Base-by-base conservation (phyloP, 2,797 vertebrate genomes). In the Myotis vivesi region DNA sequence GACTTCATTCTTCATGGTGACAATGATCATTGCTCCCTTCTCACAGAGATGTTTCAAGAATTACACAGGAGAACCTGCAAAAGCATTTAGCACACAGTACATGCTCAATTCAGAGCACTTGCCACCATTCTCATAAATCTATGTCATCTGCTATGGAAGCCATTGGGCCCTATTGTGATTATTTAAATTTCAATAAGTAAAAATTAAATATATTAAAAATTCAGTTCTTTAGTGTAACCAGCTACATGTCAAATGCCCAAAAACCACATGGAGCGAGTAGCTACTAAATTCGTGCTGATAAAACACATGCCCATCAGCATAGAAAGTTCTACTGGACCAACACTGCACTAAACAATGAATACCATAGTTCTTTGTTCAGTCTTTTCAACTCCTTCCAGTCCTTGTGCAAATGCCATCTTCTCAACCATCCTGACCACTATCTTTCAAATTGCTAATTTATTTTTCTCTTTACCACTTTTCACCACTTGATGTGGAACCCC, bases 401-500 rank as follows among this genome's bases (percentile, higher is more conserved):
- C 22, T 89, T 80, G 62, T 49, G n/a, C 55, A 82, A 44, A 77
- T 22, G 30, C 41, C 9, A 64, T 15, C 66, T 71, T 89, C 15
- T 30, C 51, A 57, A 53, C 33, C 25, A 64, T 77, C 36, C 46
- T 22, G 1, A 57, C 13, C 13, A 62, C 11, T 53, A 44, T 59
- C 51, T 84, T 87, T 72, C 59, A 87, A 44, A 83, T 0, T 20
- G 28, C 19, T 92, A 62, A n/a, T 10, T 69, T 88, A 75, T 69
- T 79, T 96, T 84, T 73, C 53, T 66, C 79, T 89, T 91, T 55
- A 86, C 62, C 83, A 30, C 49, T 86, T 51, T 95, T 25, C 51
- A 77, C 30, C 10, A 55, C 25, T 53, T 66, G 20, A 72, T 17
- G 51, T 46, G 9, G 59, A 66, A 77, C 49, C 57, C 44, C 62